Evolutionary conservation across 2,888 invertebrate species (phyloP).

Genomic region (Machimus atricapillus): DNA sequence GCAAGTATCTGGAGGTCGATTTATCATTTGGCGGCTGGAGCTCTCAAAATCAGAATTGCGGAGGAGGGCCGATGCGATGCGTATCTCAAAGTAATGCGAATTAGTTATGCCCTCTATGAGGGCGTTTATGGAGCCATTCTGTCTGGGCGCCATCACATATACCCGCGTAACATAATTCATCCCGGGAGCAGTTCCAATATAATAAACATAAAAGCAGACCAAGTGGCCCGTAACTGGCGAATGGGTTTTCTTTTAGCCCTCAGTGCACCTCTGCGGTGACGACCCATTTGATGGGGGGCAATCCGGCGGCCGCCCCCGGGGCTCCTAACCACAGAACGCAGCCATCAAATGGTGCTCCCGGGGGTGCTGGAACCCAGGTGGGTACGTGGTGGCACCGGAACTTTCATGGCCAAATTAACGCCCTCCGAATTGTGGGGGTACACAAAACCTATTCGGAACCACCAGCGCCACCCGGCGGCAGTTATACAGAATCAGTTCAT

Average conservation of each 20-base stretch:
- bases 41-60: neutral
- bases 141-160: neutral
- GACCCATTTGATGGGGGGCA: neutral
- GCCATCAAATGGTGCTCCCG: neutral
- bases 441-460: neutral
- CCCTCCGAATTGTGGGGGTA: neutral
- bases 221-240: neutral
- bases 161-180: neutral
- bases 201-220: neutral
- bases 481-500: slow-evolving; percentile 6
- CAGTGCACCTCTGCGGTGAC: neutral
- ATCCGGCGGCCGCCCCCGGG: neutral
- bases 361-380: neutral
- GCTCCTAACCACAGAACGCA: neutral
- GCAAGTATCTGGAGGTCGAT: neutral
- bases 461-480: neutral
- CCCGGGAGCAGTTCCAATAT: neutral
- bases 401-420: slow-evolving; percentile 4
- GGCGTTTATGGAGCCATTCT: neutral
- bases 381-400: slow-evolving; percentile 11
- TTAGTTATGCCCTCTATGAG: neutral
- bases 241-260: neutral
- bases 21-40: neutral
- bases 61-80: neutral
- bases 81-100: neutral